These are phyloP conservation scores for Scrobipalpa atriplicella DNA, from an alignment of 2,888 invertebrate genomes.

Conservation along the genomic window DNA sequence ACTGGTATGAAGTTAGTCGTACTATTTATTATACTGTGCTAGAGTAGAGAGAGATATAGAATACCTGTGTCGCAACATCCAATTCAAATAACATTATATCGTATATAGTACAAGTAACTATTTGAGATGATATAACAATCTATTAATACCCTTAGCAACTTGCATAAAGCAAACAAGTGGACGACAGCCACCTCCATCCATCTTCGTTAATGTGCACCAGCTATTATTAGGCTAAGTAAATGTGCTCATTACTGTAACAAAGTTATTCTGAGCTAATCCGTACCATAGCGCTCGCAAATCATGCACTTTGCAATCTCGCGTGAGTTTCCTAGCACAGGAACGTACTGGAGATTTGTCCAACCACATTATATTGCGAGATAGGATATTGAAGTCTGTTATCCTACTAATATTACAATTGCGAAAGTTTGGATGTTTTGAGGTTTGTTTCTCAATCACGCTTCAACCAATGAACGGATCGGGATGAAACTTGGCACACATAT, in stretches of 20 bases:
- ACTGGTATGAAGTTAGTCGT: too few relatives aligned
- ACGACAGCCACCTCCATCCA: constrained; percentile 8
- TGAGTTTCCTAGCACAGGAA: constrained; percentile 10
- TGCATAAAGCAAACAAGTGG: constrained; percentile 6
- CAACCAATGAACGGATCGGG: too few relatives aligned
- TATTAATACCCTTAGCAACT: not conserved
- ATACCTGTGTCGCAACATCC: not conserved
- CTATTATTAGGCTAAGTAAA: constrained; percentile 20
- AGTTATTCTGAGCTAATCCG: constrained; percentile 14
- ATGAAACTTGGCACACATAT: too few relatives aligned
- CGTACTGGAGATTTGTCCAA: not conserved
- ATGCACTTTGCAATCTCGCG: constrained; percentile 15
- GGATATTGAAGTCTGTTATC: too few relatives aligned
- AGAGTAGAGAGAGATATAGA: too few relatives aligned
- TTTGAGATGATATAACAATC: not conserved
- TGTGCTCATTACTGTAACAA: constrained; percentile 15
- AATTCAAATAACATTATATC: not conserved
- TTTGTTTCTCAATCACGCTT: too few relatives aligned
- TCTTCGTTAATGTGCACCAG: constrained; percentile 13
- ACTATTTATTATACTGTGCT: too few relatives aligned
- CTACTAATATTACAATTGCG: too few relatives aligned
- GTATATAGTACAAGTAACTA: not conserved
- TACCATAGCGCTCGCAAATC: constrained; percentile 17
- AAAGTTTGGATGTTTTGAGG: too few relatives aligned
- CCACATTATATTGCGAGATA: too few relatives aligned